phyloP scores from a whole-genome alignment of 2,797 vertebrate genomes.

The Loris lydekkerianus region DNA sequence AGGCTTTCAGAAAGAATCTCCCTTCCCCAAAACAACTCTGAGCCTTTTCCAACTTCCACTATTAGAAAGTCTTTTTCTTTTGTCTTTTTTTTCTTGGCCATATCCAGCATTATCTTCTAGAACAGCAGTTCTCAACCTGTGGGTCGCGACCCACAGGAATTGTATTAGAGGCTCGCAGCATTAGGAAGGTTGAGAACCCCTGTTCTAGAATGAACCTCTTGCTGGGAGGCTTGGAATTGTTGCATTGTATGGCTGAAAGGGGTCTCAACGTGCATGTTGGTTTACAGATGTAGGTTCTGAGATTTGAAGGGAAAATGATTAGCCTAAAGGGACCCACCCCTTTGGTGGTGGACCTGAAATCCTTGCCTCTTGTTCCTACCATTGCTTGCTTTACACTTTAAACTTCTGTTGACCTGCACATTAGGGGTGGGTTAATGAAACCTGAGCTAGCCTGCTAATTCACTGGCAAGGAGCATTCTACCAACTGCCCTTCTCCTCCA shows the following conservation, averaged over 20 bases:
- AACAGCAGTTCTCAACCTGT: neutral
- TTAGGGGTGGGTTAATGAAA: neutral
- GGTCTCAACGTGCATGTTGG: neutral
- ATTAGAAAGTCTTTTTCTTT: neutral
- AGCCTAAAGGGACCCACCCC: neutral
- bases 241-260: neutral
- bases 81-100: neutral
- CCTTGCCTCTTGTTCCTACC: neutral
- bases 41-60: neutral
- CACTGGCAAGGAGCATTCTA: neutral
- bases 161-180: too few relatives aligned
- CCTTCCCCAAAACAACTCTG: neutral
- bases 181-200: too few relatives aligned
- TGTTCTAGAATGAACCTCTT: neutral
- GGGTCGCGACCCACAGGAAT: too few relatives aligned
- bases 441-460: neutral
- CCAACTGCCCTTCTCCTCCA: neutral
- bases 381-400: neutral
- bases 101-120: neutral
- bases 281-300: neutral
- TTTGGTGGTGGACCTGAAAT: neutral
- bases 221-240: neutral
- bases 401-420: neutral
- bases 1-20: constrained; percentile 19
- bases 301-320: neutral